Evolutionary conservation across 2,797 vertebrate species (phyloP).

Genomic region (Argya squamiceps): DNA sequence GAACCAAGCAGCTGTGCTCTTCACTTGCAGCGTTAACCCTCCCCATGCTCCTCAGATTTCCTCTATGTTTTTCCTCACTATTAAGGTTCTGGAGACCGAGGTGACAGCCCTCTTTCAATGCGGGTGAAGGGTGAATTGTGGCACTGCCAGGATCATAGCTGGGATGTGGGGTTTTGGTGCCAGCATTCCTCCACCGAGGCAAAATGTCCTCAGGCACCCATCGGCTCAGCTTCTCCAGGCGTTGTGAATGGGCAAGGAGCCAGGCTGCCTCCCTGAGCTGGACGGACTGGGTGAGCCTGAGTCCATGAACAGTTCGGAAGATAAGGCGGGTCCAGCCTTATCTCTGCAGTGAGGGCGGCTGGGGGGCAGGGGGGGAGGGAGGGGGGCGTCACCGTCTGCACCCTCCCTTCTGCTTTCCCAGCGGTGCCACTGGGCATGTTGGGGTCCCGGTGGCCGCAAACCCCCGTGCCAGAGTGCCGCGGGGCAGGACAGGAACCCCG

Average conservation of each 20-base stretch:
- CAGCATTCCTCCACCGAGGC: neutral
- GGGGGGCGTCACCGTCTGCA: fast-evolving
- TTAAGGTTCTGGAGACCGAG: neutral
- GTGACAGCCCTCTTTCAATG: fast-evolving
- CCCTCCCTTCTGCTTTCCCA: neutral
- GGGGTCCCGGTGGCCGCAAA: fast-evolving
- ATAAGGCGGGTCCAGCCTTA: fast-evolving
- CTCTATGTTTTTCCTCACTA: fast-evolving
- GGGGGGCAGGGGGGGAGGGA: neutral
- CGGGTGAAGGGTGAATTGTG: fast-evolving
- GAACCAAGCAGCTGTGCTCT: neutral
- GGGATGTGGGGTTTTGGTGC: neutral
- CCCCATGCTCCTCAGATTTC: fast-evolving
- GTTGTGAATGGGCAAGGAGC: neutral
- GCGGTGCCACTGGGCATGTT: fast-evolving
- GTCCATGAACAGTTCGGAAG: neutral
- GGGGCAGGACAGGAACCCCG: neutral
- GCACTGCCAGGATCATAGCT: fast-evolving
- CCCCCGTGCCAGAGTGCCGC: fast-evolving
- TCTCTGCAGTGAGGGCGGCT: fast-evolving
- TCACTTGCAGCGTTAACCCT: neutral
- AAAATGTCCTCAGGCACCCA: neutral
- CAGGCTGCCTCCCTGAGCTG: neutral
- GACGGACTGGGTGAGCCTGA: fast-evolving
- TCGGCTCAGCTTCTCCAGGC: neutral